These are phyloP conservation scores for Paramormyrops hopkinsi DNA, from an alignment of 2,797 vertebrate genomes.

Conservation along the genomic window DNA sequence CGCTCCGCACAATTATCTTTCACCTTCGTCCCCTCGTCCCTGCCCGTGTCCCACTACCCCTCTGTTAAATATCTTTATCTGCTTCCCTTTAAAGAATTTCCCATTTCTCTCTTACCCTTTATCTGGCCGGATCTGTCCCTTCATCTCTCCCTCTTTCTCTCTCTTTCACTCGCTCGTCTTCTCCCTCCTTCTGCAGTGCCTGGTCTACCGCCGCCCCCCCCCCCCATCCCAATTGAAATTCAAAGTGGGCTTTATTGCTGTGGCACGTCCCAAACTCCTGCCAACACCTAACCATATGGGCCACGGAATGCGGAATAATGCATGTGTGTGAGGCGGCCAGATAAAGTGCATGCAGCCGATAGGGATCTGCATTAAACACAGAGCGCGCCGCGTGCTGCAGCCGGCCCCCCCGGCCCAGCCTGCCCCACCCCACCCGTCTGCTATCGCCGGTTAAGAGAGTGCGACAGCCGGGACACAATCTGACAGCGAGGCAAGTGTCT, in stretches of 20 bases:
- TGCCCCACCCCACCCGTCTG: conserved; percentile 17
- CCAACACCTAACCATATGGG: conserved; percentile 24
- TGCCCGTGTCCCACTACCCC: not conserved
- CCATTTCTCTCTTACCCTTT: conserved; percentile 12
- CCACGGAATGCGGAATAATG: conserved; percentile 9
- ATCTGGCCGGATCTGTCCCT: conserved; percentile 12
- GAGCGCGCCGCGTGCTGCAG: not conserved
- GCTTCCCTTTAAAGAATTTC: conserved; percentile 11
- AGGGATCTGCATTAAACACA: not conserved
- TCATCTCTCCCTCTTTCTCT: conserved; percentile 15
- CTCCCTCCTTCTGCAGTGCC: conserved; percentile 11
- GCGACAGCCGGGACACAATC: conserved; percentile 50
- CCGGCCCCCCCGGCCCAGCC: not conserved
- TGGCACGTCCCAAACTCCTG: conserved; percentile 21
- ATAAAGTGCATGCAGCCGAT: conserved; percentile 18
- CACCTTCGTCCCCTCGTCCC: not conserved
- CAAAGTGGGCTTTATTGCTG: conserved; percentile 19
- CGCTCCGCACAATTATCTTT: conserved; percentile 6
- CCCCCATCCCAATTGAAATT: conserved; percentile 23
- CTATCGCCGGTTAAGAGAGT: conserved; percentile 51
- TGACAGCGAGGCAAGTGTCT: conserved; percentile 46
- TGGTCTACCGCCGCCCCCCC: not conserved
- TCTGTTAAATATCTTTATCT: conserved; percentile 23
- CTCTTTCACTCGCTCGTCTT: conserved; percentile 1
- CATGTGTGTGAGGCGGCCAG: conserved; percentile 14